Percentiles rank a stretch among this genome's conserved stretches.
Conservation (phyloP, 2,888 invertebrate species). For the Spilosoma lubricipeda region DNA sequence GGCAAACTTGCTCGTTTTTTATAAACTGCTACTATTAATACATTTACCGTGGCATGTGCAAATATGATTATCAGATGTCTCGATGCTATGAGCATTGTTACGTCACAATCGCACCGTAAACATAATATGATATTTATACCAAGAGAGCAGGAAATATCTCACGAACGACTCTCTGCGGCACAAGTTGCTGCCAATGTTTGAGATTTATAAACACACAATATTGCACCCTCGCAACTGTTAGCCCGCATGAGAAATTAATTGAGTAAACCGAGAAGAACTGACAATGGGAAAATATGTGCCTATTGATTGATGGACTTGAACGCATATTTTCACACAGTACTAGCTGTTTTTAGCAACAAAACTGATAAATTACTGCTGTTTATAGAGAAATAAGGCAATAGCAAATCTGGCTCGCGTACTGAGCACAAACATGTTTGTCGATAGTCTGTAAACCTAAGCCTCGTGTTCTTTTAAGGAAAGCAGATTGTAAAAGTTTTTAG, state of each 20-base stretch:
- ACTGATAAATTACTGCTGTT: not conserved
- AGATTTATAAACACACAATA: constrained; percentile 56
- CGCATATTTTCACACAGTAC: constrained; percentile 51
- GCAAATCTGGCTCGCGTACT: not conserved
- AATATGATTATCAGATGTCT: constrained; percentile 17
- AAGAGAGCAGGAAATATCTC: constrained; percentile 43
- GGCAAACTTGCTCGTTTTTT: constrained; percentile 26
- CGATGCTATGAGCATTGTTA: constrained; percentile 29
- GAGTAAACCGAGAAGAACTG: constrained; percentile 55
- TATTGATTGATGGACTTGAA: constrained; percentile 46
- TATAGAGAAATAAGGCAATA: not conserved
- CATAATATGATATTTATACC: constrained; percentile 6
- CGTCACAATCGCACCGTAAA: constrained; percentile 33
- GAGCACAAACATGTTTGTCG: not conserved
- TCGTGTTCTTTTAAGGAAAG: not conserved
- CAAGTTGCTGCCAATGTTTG: constrained; percentile 46
- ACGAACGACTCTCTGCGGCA: constrained; percentile 41
- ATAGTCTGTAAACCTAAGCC: not conserved
- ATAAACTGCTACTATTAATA: constrained; percentile 10
- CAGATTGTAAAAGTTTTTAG: not conserved
- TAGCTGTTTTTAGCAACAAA: not conserved
- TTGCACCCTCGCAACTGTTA: constrained; percentile 33
- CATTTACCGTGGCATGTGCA: constrained; percentile 26
- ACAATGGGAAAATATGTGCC: constrained; percentile 62
- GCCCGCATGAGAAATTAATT: constrained; percentile 52